Base-by-base conservation (phyloP, 1,140 invertebrate genomes). In the Caenorhabditis latens region DNA sequence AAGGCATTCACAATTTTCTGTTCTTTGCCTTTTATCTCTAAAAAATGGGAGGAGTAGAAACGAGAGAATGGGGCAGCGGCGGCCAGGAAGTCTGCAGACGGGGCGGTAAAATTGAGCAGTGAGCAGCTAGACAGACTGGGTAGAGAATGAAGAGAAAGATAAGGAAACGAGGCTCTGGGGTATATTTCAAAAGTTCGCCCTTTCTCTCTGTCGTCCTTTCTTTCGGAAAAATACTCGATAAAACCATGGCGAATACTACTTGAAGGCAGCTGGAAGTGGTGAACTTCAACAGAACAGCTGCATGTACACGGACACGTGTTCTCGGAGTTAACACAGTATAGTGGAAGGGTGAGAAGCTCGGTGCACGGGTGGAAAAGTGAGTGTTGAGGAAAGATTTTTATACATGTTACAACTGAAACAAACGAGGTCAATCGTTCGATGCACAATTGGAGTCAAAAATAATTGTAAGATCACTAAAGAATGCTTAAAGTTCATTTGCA, bases 61-160 rank as follows among this genome's bases (percentile, higher is more conserved):
- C 19, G 55, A 4, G 9, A 16, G 4, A 53, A 16, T 13, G 50
- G 50, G 9, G 9, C 14, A 65, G 61, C 61, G 9, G 24, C 61
- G 40, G 24, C 4, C 1, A 40, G 61, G 7, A 42, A 40, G 61
- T 11, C n/a, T 65, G 61, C 61, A 58, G 55, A 65, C 61, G 61
- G 61, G 61, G 61, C 61, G 61, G 61, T 65, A 65, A 65, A 65
- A n/a, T 13, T 9, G 61, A 32, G 61, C 61, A 16, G 61, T 13
- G 61, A 65, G 61, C 32, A 65, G 24, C 61, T 24, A 65, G 61
- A 42, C 61, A 42, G 61, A 65, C 16, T 8, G 21, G 21, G 57
- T 61, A 8, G 16, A 16, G 7, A 65, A 65, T 65, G 9, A 16
- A 65, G 40, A n/a, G 40, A 16, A 42, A 65, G 61, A 65, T 7